phyloP scores from a whole-genome alignment of 2,888 invertebrate genomes.

The Dolichomitus sp. region DNA sequence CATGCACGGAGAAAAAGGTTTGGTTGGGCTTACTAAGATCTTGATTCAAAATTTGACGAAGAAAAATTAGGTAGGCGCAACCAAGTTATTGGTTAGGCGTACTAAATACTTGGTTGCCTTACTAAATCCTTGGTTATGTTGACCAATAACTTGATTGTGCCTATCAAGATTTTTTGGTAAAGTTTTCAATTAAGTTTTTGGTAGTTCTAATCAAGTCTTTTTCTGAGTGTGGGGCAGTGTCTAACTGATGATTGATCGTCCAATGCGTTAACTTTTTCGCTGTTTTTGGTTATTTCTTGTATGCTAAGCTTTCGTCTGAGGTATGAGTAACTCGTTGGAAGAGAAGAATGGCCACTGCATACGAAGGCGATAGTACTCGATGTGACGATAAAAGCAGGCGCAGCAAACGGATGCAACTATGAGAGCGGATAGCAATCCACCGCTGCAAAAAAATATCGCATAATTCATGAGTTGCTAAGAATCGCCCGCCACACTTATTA shows the following conservation, averaged over 20 bases:
- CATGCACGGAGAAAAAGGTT: too few relatives aligned
- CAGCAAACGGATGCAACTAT: constrained; percentile 62
- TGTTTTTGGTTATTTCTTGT: not conserved
- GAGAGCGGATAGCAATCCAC: constrained; percentile 55
- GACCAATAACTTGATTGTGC: too few relatives aligned
- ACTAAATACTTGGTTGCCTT: too few relatives aligned
- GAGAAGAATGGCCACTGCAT: constrained; percentile 50
- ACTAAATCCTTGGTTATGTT: too few relatives aligned
- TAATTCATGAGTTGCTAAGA: not conserved
- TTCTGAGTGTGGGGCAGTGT: too few relatives aligned
- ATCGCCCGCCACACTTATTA: not conserved
- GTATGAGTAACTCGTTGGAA: constrained; percentile 43
- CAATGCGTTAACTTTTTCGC: not conserved
- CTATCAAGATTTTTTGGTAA: too few relatives aligned
- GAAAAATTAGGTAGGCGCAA: too few relatives aligned
- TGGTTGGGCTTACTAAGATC: too few relatives aligned
- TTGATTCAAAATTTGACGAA: too few relatives aligned
- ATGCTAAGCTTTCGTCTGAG: constrained; percentile 36
- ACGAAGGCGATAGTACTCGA: constrained; percentile 45
- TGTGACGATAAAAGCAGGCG: constrained; percentile 53
- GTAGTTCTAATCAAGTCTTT: too few relatives aligned
- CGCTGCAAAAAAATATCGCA: constrained; percentile 55
- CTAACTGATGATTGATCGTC: not conserved
- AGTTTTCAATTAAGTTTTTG: too few relatives aligned
- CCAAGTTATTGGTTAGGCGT: too few relatives aligned